Evolutionary conservation across 2,113 vertebrate genomes (phyloP).

Genomic region (Ictidomys tridecemlineatus): DNA sequence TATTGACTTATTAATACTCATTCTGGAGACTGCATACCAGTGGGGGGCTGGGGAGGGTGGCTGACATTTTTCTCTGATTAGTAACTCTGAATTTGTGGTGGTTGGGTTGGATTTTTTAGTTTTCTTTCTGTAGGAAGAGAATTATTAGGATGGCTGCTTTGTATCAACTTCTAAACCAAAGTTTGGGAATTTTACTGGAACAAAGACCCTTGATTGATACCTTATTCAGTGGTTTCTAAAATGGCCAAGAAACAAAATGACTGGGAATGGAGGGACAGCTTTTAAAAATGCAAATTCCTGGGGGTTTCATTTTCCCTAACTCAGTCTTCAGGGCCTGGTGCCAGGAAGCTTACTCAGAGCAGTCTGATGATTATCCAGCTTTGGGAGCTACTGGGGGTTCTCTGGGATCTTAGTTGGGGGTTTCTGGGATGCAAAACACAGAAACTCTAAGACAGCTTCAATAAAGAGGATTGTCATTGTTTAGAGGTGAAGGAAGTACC

Average conservation of each 20-base stretch:
- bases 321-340: background rate
- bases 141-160: background rate
- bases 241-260: background rate
- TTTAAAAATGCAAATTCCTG: background rate
- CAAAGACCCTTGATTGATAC: background rate
- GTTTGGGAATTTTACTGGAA: background rate
- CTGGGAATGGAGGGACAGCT: accelerated
- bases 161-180: slow-evolving; percentile 9
- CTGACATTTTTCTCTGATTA: background rate
- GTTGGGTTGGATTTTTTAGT: background rate
- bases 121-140: background rate
- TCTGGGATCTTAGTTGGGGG: background rate
- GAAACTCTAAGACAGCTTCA: background rate
- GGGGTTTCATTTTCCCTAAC: background rate
- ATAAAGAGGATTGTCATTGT: background rate
- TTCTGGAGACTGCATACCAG: background rate
- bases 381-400: background rate
- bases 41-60: background rate
- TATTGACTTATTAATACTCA: background rate
- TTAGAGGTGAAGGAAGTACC: background rate
- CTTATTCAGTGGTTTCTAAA: background rate
- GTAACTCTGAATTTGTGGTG: background rate
- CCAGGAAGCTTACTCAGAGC: background rate
- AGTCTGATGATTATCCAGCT: background rate
- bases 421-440: background rate